Evolutionary conservation across 2,113 vertebrate genomes (phyloP).

Genomic region (Struthidea cinerea): DNA sequence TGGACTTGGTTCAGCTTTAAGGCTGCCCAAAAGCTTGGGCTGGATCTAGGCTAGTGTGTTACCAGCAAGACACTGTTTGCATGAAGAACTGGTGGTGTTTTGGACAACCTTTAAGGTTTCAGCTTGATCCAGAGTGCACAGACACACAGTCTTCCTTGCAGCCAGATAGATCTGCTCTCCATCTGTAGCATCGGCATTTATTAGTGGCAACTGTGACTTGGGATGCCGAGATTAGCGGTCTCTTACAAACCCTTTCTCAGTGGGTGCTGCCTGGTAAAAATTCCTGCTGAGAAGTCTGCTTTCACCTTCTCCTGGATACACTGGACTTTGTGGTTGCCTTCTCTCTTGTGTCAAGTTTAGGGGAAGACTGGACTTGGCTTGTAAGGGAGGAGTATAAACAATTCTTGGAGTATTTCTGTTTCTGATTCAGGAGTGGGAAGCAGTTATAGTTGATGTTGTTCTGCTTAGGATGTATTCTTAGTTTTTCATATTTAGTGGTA

Average conservation of each 20-base stretch:
- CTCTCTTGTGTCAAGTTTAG: neutral
- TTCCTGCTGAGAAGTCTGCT: neutral
- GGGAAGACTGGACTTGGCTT: neutral
- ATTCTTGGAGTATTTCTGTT: neutral
- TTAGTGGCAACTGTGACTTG: neutral
- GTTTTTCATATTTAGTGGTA: neutral
- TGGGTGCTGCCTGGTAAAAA: neutral
- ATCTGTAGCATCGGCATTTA: accelerated
- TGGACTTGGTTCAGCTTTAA: neutral
- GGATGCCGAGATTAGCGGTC: neutral
- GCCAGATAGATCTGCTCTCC: neutral
- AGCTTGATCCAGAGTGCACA: neutral
- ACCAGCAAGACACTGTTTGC: neutral
- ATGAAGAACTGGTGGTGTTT: neutral
- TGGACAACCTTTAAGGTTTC: neutral
- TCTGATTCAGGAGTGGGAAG: neutral
- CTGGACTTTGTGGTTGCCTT: neutral
- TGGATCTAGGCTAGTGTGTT: neutral
- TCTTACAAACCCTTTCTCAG: neutral
- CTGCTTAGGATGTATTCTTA: neutral
- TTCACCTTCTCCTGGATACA: neutral
- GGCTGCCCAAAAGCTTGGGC: neutral
- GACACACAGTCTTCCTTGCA: neutral
- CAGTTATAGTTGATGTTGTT: neutral
- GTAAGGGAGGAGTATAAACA: neutral